Conservation (phyloP, 1,140 invertebrate genomes). For the Macrocentrus cingulum region DNA sequence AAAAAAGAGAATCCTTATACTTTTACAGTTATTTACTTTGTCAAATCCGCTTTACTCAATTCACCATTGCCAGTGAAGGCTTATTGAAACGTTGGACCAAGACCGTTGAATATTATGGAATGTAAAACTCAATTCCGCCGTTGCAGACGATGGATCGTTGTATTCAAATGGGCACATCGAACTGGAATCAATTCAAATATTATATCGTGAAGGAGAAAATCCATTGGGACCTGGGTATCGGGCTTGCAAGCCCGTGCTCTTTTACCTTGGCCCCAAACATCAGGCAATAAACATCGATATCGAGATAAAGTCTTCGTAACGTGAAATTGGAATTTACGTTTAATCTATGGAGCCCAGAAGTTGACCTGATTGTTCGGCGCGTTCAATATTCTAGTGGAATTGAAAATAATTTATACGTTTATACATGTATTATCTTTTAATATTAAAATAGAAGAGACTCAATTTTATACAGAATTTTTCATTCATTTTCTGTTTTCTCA, state of each 20-base stretch:
- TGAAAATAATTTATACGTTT: too few relatives aligned
- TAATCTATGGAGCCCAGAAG: conserved; percentile 5
- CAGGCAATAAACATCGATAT: conserved; percentile 7
- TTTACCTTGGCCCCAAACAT: background rate
- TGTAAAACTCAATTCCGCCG: conserved; percentile 19
- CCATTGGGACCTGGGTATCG: background rate
- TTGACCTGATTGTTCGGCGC: background rate
- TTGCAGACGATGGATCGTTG: conserved; percentile 13
- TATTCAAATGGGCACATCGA: conserved; percentile 15
- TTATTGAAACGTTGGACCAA: conserved; percentile 14
- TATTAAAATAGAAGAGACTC: background rate
- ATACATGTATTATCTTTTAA: too few relatives aligned
- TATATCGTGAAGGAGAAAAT: conserved; percentile 1
- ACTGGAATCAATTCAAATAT: conserved; percentile 21
- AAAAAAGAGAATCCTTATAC: conserved; percentile 1
- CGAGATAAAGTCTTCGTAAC: background rate
- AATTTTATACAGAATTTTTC: too few relatives aligned
- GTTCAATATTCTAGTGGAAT: too few relatives aligned
- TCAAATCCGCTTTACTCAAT: conserved; percentile 19
- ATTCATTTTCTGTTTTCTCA: too few relatives aligned
- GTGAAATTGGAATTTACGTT: conserved; percentile 23
- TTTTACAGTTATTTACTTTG: conserved; percentile 6
- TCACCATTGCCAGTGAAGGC: background rate
- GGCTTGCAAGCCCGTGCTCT: too few relatives aligned
- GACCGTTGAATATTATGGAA: background rate